Conservation (phyloP, 1,140 invertebrate species). For the Monomorium pharaonis region DNA sequence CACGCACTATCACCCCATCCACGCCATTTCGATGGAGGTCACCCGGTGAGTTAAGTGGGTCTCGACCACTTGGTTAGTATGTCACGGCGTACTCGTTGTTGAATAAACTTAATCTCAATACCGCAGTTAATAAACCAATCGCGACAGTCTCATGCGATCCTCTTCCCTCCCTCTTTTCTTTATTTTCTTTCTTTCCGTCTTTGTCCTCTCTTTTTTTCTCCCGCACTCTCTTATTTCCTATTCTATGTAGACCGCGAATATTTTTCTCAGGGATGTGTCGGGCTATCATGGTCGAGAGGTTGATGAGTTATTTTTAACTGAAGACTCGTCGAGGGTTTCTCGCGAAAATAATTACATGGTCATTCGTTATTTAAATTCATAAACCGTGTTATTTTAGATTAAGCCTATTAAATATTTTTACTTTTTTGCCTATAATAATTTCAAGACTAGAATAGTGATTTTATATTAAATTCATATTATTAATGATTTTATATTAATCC, state of each 20-base stretch:
- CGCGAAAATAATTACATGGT: neutral
- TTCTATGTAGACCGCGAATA: neutral
- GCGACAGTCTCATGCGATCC: constrained; percentile 46
- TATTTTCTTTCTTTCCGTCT: neutral
- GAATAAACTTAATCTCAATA: constrained; percentile 83
- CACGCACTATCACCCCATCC: constrained; percentile 81
- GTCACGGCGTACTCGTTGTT: constrained; percentile 82
- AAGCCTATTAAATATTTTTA: neutral
- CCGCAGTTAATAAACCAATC: constrained; percentile 71
- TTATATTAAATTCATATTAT: too few relatives aligned
- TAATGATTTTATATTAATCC: too few relatives aligned
- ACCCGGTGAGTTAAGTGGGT: constrained; percentile 84
- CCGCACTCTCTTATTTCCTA: neutral
- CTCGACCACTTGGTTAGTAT: constrained; percentile 86
- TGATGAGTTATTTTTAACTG: constrained; percentile 4
- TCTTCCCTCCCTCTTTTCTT: neutral
- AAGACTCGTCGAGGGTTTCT: neutral
- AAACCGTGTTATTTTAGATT: neutral
- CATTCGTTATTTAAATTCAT: neutral
- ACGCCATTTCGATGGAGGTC: constrained; percentile 84
- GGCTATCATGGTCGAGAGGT: neutral
- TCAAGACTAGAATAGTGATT: neutral
- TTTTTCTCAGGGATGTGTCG: constrained; percentile 15
- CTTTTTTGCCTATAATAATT: neutral
- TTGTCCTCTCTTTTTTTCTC: neutral